Evolutionary conservation across 2,797 vertebrate species (phyloP).

Genomic region (Okamejei kenojei): DNA sequence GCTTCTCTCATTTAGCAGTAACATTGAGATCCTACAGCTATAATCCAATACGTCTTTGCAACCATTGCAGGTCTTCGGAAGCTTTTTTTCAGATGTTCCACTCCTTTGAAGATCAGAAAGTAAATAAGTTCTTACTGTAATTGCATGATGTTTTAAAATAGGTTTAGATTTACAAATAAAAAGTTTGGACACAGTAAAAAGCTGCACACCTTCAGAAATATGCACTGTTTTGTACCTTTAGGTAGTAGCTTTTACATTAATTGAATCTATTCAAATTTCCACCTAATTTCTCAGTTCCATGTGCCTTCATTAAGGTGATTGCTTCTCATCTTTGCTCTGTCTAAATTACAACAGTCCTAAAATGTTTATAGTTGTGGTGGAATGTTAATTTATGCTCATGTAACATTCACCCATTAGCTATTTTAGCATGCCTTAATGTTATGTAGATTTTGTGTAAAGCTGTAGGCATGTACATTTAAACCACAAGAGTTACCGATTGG

Average conservation of each 20-base stretch:
- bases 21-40: too few relatives aligned
- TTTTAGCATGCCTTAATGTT: not conserved
- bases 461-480: not conserved
- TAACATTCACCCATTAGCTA: not conserved
- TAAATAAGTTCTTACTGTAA: not conserved
- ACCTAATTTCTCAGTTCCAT: not conserved
- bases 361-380: not conserved
- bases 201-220: not conserved
- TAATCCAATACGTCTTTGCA: not conserved
- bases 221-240: not conserved
- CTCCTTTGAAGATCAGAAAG: not conserved
- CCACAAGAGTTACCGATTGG: not conserved
- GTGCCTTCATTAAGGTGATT: not conserved
- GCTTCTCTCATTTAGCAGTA: too few relatives aligned
- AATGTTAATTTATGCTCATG: not conserved
- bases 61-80: not conserved
- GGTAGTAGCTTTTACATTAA: not conserved
- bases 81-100: not conserved
- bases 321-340: not conserved
- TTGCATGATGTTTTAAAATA: not conserved
- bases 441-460: not conserved
- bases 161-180: not conserved
- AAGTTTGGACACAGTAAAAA: not conserved
- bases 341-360: not conserved
- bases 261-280: not conserved